phyloP scores from a whole-genome alignment of 2,888 invertebrate species.

The Thymelicus lineola region DNA sequence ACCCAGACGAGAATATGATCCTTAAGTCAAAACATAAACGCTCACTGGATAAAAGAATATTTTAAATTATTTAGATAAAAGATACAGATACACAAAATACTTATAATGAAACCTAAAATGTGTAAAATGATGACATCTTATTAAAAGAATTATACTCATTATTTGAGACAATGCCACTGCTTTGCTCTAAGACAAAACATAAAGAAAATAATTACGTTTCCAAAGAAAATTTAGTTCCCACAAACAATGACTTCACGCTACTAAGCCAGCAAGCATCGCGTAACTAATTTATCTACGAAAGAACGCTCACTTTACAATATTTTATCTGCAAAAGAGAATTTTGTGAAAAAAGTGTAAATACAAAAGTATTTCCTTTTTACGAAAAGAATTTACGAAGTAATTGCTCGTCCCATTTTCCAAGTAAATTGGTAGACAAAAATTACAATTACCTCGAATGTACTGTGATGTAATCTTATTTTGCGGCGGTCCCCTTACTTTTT shows the following conservation, averaged over 20 bases:
- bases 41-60: no score
- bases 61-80: no score
- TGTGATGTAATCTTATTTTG: conserved; percentile 32
- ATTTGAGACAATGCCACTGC: background rate
- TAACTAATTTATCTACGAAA: background rate
- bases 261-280: background rate
- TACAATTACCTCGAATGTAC: conserved; percentile 32
- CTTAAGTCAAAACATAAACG: no score
- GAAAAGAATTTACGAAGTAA: conserved; percentile 29
- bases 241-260: background rate
- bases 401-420: conserved; percentile 26
- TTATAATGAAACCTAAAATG: no score
- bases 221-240: conserved; percentile 2
- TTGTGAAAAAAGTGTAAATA: conserved; percentile 12
- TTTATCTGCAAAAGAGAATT: conserved; percentile 5
- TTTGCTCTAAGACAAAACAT: background rate
- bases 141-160: background rate
- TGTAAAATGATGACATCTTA: background rate
- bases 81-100: no score
- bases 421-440: conserved; percentile 34
- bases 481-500: conserved; percentile 23
- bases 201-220: conserved; percentile 1
- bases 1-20: no score
- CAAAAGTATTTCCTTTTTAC: conserved; percentile 7
- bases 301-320: background rate